A percentile compares a stretch with the other conserved stretches of the same genome.
Evolutionary conservation across 2,113 vertebrate genomes (phyloP).

Genomic region (Hiodon tergisus): DNA sequence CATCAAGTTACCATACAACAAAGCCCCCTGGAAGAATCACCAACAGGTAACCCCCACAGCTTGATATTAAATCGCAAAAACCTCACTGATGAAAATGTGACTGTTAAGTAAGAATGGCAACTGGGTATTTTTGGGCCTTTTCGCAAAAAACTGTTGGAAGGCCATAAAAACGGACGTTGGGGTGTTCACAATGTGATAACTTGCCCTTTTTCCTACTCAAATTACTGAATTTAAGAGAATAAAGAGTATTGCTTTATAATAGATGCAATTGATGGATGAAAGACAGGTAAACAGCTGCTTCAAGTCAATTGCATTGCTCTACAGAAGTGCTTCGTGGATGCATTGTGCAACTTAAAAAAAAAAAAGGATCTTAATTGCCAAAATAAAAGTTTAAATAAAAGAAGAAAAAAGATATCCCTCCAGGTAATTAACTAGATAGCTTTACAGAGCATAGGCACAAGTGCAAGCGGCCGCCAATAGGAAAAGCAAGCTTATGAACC

Average conservation of each 20-base stretch:
- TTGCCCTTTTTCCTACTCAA: not conserved
- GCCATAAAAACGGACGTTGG: not conserved
- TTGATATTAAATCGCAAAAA: no score
- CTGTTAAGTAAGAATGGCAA: no score
- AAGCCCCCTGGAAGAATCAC: no score
- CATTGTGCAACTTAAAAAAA: constrained; percentile 56
- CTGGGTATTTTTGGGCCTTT: no score
- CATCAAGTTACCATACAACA: not conserved
- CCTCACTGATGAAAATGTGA: no score
- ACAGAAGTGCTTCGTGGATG: constrained; percentile 53
- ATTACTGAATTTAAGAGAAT: not conserved
- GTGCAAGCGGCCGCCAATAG: constrained; percentile 50
- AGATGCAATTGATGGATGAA: not conserved
- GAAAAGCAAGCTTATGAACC: constrained; percentile 45
- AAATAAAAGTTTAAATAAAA: constrained; percentile 41
- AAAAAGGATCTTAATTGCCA: constrained; percentile 2
- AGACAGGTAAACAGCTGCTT: not conserved
- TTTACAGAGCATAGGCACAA: constrained; percentile 39
- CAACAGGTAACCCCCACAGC: no score
- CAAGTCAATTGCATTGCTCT: not conserved
- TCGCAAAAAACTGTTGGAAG: no score
- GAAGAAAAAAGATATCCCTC: constrained; percentile 27
- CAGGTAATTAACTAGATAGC: not conserved
- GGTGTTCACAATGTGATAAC: constrained; percentile 13
- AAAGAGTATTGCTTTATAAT: constrained; percentile 1